These are phyloP conservation scores for Vicugna pacos DNA, from an alignment of 2,113 vertebrate species.

Conservation along the genomic window DNA sequence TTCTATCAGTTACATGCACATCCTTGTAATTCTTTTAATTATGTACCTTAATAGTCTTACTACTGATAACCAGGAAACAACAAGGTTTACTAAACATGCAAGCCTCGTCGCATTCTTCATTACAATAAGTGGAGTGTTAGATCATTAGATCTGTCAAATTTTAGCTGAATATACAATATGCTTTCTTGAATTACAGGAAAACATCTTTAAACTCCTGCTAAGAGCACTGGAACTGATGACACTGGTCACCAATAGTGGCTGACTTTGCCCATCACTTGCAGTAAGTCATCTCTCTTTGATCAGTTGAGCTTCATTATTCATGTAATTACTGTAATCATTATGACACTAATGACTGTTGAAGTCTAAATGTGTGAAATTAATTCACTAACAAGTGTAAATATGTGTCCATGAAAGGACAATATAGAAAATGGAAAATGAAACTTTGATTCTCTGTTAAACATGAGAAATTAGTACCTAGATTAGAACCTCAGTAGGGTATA, in stretches of 20 bases:
- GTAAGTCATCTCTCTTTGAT: slow-evolving; percentile 57
- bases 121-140: slow-evolving; percentile 61
- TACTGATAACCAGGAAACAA: slow-evolving; percentile 71
- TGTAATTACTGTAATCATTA: slow-evolving; percentile 82
- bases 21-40: slow-evolving; percentile 71
- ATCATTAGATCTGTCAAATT: slow-evolving; percentile 70
- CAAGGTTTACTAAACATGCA: slow-evolving; percentile 57
- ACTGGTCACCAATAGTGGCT: slow-evolving; percentile 61
- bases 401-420: slow-evolving; percentile 71
- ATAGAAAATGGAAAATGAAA: slow-evolving; percentile 34
- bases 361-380: slow-evolving; percentile 86
- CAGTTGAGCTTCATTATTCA: slow-evolving; percentile 78
- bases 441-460: slow-evolving; percentile 6
- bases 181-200: slow-evolving; percentile 29
- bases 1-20: slow-evolving; percentile 63
- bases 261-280: slow-evolving; percentile 70
- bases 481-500: not conserved
- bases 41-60: slow-evolving; percentile 70
- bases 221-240: slow-evolving; percentile 67
- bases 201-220: slow-evolving; percentile 60
- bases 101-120: slow-evolving; percentile 68
- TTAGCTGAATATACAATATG: slow-evolving; percentile 52
- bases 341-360: slow-evolving; percentile 83
- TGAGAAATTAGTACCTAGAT: not conserved
- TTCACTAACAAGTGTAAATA: slow-evolving; percentile 82